Percentiles rank a stretch among this genome's conserved stretches.
Evolutionary conservation across 2,113 vertebrate genomes (phyloP).

Genomic region (Holacanthus passer): DNA sequence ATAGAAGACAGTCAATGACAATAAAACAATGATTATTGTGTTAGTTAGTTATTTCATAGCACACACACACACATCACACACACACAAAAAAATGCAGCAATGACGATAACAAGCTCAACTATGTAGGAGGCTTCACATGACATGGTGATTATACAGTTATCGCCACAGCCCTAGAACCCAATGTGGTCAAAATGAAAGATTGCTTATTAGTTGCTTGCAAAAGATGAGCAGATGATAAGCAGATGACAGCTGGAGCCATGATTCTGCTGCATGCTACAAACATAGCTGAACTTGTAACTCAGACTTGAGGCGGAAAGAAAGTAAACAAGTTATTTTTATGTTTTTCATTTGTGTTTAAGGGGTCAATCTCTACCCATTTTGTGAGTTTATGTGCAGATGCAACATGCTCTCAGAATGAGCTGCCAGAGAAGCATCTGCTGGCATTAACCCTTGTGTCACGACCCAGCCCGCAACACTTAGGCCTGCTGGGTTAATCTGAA

Average conservation of each 20-base stretch:
- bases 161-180: too few relatives aligned
- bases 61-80: too few relatives aligned
- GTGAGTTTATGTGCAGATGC: background rate
- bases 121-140: too few relatives aligned
- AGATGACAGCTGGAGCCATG: slow-evolving; percentile 4
- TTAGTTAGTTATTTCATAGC: too few relatives aligned
- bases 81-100: too few relatives aligned
- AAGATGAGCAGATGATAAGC: slow-evolving; percentile 9
- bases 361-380: slow-evolving; percentile 3
- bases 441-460: slow-evolving; percentile 39
- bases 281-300: slow-evolving; percentile 23
- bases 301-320: slow-evolving; percentile 1
- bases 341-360: background rate
- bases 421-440: slow-evolving; percentile 41
- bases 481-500: slow-evolving; percentile 26
- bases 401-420: slow-evolving; percentile 7
- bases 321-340: slow-evolving; percentile 8
- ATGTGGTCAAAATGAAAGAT: background rate
- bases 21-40: too few relatives aligned
- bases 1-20: too few relatives aligned
- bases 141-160: too few relatives aligned
- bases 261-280: slow-evolving; percentile 1
- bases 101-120: too few relatives aligned
- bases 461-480: background rate
- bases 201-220: background rate